Conservation (phyloP, 2,888 invertebrate genomes). For the Philereme transversata region DNA sequence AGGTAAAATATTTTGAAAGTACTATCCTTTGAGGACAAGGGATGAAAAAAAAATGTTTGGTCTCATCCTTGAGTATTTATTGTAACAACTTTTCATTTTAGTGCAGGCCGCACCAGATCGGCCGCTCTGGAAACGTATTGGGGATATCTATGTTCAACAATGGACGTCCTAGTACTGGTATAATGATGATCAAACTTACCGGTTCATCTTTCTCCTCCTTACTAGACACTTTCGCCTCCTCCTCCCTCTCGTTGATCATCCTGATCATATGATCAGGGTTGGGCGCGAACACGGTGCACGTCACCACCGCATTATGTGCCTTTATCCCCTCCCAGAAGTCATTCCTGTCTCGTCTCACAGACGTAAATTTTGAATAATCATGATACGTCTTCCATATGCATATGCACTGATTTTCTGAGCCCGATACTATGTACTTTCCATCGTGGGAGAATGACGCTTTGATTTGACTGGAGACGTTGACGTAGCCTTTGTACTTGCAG, state of each 20-base stretch:
- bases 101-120: too few relatives aligned
- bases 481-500: conserved; percentile 96
- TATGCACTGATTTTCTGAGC: conserved; percentile 98
- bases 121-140: too few relatives aligned
- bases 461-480: conserved; percentile 98
- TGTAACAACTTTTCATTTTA: too few relatives aligned
- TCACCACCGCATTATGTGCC: conserved; percentile 97
- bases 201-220: conserved; percentile 57
- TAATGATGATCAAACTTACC: conserved; percentile 48
- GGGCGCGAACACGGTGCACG: conserved; percentile 98
- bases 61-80: too few relatives aligned
- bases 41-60: too few relatives aligned
- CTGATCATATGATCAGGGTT: conserved; percentile 96
- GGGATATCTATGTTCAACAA: too few relatives aligned
- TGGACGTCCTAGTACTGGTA: too few relatives aligned
- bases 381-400: conserved; percentile 99
- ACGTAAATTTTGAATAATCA: conserved; percentile 97
- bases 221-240: conserved; percentile 54
- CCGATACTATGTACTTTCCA: conserved; percentile 98
- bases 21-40: too few relatives aligned
- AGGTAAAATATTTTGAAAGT: too few relatives aligned
- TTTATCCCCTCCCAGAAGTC: conserved; percentile 97
- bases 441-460: conserved; percentile 99
- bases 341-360: conserved; percentile 95
- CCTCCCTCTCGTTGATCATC: conserved; percentile 85